These are phyloP conservation scores for Cephus pulcher DNA, from an alignment of 2,888 invertebrate genomes.

Conservation along the genomic window DNA sequence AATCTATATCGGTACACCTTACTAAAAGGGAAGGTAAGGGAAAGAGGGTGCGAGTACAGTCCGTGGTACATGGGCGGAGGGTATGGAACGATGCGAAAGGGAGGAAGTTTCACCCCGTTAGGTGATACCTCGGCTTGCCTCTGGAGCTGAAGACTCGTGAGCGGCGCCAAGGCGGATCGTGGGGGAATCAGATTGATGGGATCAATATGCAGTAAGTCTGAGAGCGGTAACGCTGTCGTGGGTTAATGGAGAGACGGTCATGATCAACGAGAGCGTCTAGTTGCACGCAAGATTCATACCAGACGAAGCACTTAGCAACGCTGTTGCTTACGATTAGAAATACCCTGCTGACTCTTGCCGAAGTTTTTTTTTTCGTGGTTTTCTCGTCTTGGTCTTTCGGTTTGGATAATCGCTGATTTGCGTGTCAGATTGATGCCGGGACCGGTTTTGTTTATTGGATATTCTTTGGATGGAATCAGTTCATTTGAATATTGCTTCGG, in stretches of 20 bases:
- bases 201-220: slow-evolving; percentile 65
- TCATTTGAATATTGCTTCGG: neutral
- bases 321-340: neutral
- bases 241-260: slow-evolving; percentile 56
- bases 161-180: neutral
- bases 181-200: slow-evolving; percentile 58
- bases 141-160: neutral
- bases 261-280: slow-evolving; percentile 32
- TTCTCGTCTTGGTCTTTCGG: neutral
- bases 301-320: neutral
- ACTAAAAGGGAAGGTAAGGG: neutral
- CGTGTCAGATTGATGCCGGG: neutral
- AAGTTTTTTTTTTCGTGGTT: neutral
- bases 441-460: neutral
- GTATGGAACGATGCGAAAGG: neutral
- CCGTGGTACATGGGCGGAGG: neutral
- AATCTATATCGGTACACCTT: neutral
- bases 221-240: slow-evolving; percentile 51
- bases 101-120: neutral
- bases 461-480: neutral
- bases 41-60: neutral
- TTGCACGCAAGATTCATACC: neutral
- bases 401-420: neutral
- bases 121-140: neutral
- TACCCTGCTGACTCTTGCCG: neutral